A percentile compares a stretch with the other conserved stretches of the same genome.
These are phyloP conservation scores for Nomada lathburiana DNA, from an alignment of 2,888 invertebrate genomes.

Conservation along the genomic window DNA sequence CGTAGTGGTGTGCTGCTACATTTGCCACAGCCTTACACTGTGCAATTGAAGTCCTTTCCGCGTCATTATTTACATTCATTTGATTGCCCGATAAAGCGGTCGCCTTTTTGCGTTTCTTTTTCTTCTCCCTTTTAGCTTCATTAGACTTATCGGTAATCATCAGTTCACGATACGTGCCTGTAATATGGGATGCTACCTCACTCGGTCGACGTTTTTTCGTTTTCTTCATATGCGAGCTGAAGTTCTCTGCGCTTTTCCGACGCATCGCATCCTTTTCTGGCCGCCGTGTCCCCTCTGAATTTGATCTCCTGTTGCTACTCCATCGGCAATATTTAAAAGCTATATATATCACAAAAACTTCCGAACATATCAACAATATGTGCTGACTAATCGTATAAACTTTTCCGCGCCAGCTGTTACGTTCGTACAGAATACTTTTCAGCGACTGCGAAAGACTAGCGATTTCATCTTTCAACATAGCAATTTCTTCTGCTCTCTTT, in stretches of 20 bases:
- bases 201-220: slow-evolving; percentile 89
- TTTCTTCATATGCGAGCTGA: slow-evolving; percentile 79
- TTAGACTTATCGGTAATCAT: slow-evolving; percentile 86
- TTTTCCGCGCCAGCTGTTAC: slow-evolving; percentile 88
- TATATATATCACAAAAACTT: slow-evolving; percentile 85
- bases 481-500: slow-evolving; percentile 92
- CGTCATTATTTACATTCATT: slow-evolving; percentile 57
- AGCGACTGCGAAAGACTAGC: slow-evolving; percentile 87
- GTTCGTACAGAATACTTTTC: slow-evolving; percentile 87
- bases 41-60: slow-evolving; percentile 38
- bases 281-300: slow-evolving; percentile 82
- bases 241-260: slow-evolving; percentile 68
- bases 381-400: slow-evolving; percentile 86
- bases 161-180: slow-evolving; percentile 87
- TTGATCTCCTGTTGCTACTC: slow-evolving; percentile 77
- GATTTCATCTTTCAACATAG: slow-evolving; percentile 88
- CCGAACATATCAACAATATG: slow-evolving; percentile 85
- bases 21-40: slow-evolving; percentile 61
- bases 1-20: slow-evolving; percentile 51
- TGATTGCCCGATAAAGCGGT: slow-evolving; percentile 49
- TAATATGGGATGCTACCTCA: slow-evolving; percentile 86
- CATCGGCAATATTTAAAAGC: slow-evolving; percentile 86
- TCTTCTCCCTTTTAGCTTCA: slow-evolving; percentile 82
- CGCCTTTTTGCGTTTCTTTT: slow-evolving; percentile 85
- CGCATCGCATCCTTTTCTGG: slow-evolving; percentile 66